Evolutionary conservation across 2,113 vertebrate genomes (phyloP).

Genomic region (Macrotus californicus): DNA sequence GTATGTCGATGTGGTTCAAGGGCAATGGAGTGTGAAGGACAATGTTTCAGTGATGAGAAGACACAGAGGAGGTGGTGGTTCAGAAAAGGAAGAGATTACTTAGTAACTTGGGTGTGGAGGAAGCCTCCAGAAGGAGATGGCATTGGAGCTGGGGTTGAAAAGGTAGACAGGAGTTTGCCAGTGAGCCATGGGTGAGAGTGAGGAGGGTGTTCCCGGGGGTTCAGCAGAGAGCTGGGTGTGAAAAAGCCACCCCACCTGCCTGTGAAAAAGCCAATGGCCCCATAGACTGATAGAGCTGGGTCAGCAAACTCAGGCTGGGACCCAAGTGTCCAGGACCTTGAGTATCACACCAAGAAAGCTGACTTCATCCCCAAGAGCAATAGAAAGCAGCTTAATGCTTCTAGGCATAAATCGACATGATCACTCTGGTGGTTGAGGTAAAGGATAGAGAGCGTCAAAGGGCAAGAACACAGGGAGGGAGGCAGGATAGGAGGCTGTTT

Average conservation of each 20-base stretch:
- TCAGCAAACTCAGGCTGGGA: background rate
- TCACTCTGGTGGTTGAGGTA: background rate
- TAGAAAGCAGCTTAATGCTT: background rate
- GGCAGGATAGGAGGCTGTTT: background rate
- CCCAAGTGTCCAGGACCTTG: background rate
- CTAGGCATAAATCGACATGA: background rate
- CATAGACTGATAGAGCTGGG: background rate
- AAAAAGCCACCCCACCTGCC: background rate
- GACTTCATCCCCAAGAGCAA: background rate
- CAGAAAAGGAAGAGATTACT: background rate
- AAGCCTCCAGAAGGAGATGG: background rate
- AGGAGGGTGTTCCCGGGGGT: background rate
- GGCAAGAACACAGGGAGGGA: background rate
- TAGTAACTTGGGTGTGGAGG: background rate
- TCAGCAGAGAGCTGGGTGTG: background rate
- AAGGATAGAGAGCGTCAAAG: background rate
- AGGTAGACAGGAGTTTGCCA: background rate
- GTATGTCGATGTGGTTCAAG: background rate
- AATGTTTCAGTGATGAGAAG: background rate
- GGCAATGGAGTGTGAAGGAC: background rate
- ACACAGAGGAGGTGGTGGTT: background rate
- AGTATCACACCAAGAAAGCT: background rate
- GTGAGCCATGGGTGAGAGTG: background rate
- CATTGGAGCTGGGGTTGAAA: background rate
- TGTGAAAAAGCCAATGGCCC: background rate